Conservation (phyloP, 1,140 invertebrate genomes). For the Hypsibius dujardini region DNA sequence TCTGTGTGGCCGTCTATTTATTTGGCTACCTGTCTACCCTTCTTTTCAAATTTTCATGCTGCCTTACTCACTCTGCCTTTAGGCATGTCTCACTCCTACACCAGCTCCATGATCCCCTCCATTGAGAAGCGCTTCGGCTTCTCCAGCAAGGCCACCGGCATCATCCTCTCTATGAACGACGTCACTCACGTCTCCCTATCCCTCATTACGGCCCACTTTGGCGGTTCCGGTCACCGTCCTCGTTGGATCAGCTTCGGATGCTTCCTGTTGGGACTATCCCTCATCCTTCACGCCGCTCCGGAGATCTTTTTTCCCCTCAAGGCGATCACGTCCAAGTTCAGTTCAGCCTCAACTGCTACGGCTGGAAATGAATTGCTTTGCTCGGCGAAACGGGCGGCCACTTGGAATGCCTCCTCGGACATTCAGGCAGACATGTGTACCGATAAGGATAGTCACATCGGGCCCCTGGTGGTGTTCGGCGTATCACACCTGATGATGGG, state of each 20-base stretch:
- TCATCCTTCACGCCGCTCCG: background rate
- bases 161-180: constrained; percentile 79
- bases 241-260: constrained; percentile 86
- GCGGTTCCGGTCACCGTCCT: constrained; percentile 56
- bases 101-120: constrained; percentile 86
- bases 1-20: too few relatives aligned
- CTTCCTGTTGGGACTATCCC: constrained; percentile 48
- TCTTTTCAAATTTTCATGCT: too few relatives aligned
- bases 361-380: too few relatives aligned
- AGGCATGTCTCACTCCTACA: constrained; percentile 85
- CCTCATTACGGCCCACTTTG: constrained; percentile 49
- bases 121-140: constrained; percentile 90
- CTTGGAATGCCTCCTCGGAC: background rate
- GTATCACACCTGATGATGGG: background rate
- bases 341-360: background rate
- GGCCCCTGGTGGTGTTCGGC: background rate
- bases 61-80: background rate
- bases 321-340: background rate
- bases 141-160: constrained; percentile 77
- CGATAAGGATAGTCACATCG: background rate
- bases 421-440: too few relatives aligned
- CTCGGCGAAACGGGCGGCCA: background rate
- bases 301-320: background rate
- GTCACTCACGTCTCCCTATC: constrained; percentile 69
- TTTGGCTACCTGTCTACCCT: too few relatives aligned